These are phyloP conservation scores for Papilio protenor DNA, from an alignment of 2,888 invertebrate species.

Conservation along the genomic window DNA sequence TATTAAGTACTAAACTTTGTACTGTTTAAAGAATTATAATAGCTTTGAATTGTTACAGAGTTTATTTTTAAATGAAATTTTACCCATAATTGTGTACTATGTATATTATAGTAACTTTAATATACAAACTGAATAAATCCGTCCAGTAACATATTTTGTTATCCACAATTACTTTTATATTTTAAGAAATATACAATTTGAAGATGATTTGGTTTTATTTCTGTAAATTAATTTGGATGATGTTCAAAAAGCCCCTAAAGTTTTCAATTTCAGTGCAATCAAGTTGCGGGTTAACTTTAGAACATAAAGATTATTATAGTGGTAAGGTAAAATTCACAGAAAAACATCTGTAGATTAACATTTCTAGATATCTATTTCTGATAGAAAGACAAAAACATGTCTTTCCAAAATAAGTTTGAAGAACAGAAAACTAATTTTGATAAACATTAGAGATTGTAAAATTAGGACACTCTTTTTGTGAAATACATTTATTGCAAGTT, in stretches of 20 bases:
- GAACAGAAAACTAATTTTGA: too few species aligned
- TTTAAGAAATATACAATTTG: not conserved
- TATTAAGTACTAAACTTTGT: not conserved
- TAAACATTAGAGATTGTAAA: too few species aligned
- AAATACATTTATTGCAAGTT: too few species aligned
- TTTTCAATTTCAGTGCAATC: not conserved
- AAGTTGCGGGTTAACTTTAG: too few species aligned
- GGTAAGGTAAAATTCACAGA: too few species aligned
- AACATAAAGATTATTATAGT: too few species aligned
- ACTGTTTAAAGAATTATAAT: not conserved
- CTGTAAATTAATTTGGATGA: not conserved
- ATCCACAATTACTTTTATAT: not conserved
- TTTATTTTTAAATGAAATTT: not conserved
- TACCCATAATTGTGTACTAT: not conserved
- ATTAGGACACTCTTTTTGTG: too few species aligned
- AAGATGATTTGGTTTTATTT: not conserved
- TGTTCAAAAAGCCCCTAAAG: not conserved
- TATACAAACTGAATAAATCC: slow-evolving; percentile 1
- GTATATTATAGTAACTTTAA: not conserved
- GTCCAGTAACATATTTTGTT: slow-evolving; percentile 2
- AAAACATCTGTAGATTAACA: too few species aligned
- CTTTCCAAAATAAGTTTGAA: too few species aligned
- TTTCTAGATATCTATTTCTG: too few species aligned
- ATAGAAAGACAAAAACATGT: too few species aligned
- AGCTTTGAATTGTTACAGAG: not conserved